Conservation (phyloP, 2,888 invertebrate genomes). For the Fragum sueziense region DNA sequence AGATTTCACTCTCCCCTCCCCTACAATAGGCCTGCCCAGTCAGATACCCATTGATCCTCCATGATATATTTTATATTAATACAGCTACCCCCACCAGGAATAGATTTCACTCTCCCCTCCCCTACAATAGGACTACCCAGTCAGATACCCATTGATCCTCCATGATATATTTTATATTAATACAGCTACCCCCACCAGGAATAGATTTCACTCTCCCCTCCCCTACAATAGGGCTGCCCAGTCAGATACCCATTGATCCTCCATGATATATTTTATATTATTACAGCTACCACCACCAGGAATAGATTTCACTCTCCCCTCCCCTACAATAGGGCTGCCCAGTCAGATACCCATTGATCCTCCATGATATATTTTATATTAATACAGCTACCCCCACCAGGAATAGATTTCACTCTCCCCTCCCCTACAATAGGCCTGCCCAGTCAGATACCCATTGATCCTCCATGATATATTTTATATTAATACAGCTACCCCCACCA, state of each 20-base stretch:
- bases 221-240: constrained; percentile 96
- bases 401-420: constrained; percentile 99
- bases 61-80: no score
- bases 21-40: constrained; percentile 95
- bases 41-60: constrained; percentile 97
- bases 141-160: constrained; percentile 96
- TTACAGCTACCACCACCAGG: constrained; percentile 94
- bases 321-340: constrained; percentile 98
- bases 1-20: constrained; percentile 99
- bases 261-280: no score
- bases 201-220: constrained; percentile 99
- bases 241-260: constrained; percentile 94
- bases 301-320: constrained; percentile 99
- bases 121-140: constrained; percentile 96
- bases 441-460: constrained; percentile 93
- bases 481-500: constrained; percentile 91
- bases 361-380: no score
- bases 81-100: constrained; percentile 97
- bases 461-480: no score
- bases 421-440: constrained; percentile 99
- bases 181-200: constrained; percentile 94
- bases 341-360: constrained; percentile 94
- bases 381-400: constrained; percentile 96
- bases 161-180: no score
- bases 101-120: constrained; percentile 99